Conservation (phyloP, 1,140 invertebrate species). For the Anastatus disparis region DNA sequence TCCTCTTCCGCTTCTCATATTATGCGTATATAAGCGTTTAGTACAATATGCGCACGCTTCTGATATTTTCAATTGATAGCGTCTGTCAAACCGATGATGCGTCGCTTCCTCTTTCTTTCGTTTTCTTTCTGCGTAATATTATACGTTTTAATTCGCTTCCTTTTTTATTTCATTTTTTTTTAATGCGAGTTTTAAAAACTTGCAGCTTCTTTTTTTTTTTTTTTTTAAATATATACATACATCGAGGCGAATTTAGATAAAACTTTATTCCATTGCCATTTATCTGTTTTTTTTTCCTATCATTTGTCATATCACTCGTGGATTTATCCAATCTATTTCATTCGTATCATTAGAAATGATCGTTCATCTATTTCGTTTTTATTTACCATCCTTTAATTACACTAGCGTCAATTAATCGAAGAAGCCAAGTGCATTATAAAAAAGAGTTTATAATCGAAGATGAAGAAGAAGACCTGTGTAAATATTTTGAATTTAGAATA, state of each 20-base stretch:
- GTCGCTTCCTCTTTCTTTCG: neutral
- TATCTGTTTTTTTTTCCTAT: no score
- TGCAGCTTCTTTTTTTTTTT: conserved; percentile 3
- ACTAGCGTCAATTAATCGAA: conserved; percentile 38
- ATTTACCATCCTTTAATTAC: conserved; percentile 27
- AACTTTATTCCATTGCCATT: no score
- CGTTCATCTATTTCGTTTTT: conserved; percentile 19
- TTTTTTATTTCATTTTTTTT: neutral
- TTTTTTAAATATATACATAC: neutral
- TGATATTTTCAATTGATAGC: neutral
- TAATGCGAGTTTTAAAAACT: conserved; percentile 2
- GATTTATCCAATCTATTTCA: no score
- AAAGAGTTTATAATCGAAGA: conserved; percentile 36
- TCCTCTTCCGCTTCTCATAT: neutral
- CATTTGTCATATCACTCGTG: no score
- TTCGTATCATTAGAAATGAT: no score
- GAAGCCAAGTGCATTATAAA: conserved; percentile 36
- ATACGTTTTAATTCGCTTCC: conserved; percentile 26
- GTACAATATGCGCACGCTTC: neutral
- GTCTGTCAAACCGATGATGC: neutral
- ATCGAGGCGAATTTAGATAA: no score
- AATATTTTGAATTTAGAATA: conserved; percentile 35
- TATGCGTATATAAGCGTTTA: no score
- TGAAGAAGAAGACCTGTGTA: conserved; percentile 37
- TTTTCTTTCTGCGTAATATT: conserved; percentile 13